Conservation (phyloP, 2,888 invertebrate genomes). For the Melanotus villosus region DNA sequence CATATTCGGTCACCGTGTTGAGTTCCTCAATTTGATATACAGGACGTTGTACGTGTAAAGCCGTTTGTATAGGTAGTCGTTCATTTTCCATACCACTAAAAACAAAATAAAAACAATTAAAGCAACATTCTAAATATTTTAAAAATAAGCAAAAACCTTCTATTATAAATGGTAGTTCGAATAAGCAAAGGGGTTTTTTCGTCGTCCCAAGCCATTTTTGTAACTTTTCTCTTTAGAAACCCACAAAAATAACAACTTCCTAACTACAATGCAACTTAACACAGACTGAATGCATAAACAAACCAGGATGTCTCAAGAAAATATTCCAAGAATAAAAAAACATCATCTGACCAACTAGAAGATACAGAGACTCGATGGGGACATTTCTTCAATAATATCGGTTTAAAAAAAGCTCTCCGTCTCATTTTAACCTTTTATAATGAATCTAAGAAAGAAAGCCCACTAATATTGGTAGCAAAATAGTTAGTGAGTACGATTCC, state of each 20-base stretch:
- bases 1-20: conserved; percentile 76
- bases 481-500: neutral
- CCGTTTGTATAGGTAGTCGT: conserved; percentile 37
- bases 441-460: neutral
- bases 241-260: neutral
- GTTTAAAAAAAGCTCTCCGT: too few relatives aligned
- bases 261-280: neutral
- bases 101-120: neutral
- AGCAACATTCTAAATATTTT: neutral
- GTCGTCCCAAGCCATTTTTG: neutral
- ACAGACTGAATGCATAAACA: too few relatives aligned
- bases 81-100: conserved; percentile 59
- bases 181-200: conserved; percentile 12
- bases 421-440: too few relatives aligned
- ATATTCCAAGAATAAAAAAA: too few relatives aligned
- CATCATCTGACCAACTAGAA: too few relatives aligned
- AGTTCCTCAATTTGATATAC: conserved; percentile 79
- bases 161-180: neutral
- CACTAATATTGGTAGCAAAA: neutral
- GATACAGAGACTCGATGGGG: too few relatives aligned
- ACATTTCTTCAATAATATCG: too few relatives aligned
- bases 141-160: neutral
- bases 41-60: conserved; percentile 71
- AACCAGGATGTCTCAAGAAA: too few relatives aligned
- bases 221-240: neutral